Evolutionary conservation across 2,888 invertebrate genomes (phyloP).

Genomic region (Helicoverpa assulta): DNA sequence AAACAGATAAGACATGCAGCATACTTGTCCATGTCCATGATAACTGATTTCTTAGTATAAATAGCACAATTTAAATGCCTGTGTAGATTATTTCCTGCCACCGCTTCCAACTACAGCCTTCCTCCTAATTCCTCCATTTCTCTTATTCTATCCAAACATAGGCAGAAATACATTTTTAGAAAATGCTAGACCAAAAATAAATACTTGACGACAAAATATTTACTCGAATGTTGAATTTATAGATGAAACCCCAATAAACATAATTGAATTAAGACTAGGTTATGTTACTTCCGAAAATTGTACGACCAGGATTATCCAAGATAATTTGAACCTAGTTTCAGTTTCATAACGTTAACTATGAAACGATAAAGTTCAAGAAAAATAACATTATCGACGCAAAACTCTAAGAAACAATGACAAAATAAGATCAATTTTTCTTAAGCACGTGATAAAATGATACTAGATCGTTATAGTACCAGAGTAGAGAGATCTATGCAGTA

Average conservation of each 20-base stretch:
- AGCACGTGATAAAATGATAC: conserved; percentile 40
- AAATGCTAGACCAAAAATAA: no score
- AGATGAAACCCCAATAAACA: no score
- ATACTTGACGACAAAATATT: background rate
- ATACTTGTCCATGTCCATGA: background rate
- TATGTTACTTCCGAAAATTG: background rate
- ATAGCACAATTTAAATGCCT: no score
- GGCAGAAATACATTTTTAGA: no score
- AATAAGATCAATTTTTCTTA: conserved; percentile 23
- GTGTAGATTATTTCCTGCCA: no score
- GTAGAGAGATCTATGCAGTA: conserved; percentile 29
- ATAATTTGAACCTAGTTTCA: conserved; percentile 11
- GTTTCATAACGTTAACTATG: background rate
- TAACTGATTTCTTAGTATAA: background rate
- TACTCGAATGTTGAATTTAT: background rate
- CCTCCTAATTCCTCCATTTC: no score
- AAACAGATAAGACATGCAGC: background rate
- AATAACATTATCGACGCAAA: conserved; percentile 4
- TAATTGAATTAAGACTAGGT: background rate
- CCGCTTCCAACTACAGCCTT: no score
- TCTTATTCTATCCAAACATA: no score
- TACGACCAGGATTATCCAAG: background rate
- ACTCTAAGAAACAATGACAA: conserved; percentile 33
- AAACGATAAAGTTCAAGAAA: background rate
- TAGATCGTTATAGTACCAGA: conserved; percentile 28